Conservation (phyloP, 2,888 invertebrate species). For the Arenicola marina region DNA sequence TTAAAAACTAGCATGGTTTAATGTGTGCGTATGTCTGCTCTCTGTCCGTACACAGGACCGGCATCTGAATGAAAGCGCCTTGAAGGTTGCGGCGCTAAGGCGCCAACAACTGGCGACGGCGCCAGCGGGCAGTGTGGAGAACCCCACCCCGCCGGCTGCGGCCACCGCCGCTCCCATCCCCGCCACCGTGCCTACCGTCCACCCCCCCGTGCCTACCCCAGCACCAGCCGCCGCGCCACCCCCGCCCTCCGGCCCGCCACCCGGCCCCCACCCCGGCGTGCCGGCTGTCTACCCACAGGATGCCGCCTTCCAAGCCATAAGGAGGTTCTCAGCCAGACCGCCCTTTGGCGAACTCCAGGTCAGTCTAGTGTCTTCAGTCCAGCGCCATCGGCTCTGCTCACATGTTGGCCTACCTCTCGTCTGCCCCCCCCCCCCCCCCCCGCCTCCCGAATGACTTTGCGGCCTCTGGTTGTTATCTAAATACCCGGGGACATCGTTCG, state of each 20-base stretch:
- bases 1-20: no score
- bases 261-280: constrained; percentile 46
- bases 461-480: no score
- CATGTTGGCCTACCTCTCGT: no score
- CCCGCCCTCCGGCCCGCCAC: constrained; percentile 58
- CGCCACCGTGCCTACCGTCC: constrained; percentile 42
- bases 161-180: constrained; percentile 36
- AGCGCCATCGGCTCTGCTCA: not conserved
- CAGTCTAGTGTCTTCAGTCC: not conserved
- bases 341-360: constrained; percentile 58
- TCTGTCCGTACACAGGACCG: constrained; percentile 68
- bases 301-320: constrained; percentile 95
- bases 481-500: no score
- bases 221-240: constrained; percentile 41
- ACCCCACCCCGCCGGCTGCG: no score
- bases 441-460: no score
- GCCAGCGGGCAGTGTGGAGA: no score
- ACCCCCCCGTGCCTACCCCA: not conserved
- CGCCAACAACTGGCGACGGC: constrained; percentile 69
- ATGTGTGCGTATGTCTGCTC: not conserved
- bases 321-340: constrained; percentile 79
- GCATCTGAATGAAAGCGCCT: constrained; percentile 81
- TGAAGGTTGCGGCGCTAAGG: constrained; percentile 71
- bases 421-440: no score
- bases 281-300: constrained; percentile 87